phyloP scores from a whole-genome alignment of 2,888 invertebrate genomes.

The Lagria hirta region DNA sequence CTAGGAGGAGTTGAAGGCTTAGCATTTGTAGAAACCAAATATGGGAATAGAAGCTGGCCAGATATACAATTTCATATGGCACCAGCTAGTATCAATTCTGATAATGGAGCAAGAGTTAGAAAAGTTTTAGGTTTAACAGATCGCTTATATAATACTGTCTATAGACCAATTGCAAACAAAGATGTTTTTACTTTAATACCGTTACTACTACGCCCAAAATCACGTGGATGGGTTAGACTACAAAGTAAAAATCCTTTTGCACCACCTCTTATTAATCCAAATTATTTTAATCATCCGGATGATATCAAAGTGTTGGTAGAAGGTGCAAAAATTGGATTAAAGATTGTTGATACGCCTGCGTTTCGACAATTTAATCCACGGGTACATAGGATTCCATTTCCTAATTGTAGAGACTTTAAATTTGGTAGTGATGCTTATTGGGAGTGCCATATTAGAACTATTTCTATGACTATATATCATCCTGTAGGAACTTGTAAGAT shows the following conservation, averaged over 20 bases:
- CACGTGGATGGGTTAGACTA: slow-evolving; percentile 75
- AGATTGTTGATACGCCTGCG: slow-evolving; percentile 72
- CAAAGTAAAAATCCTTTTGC: slow-evolving; percentile 81
- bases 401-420: slow-evolving; percentile 72
- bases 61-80: slow-evolving; percentile 94
- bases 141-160: slow-evolving; percentile 76
- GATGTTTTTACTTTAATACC: slow-evolving; percentile 87
- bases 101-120: slow-evolving; percentile 68
- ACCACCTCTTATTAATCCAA: slow-evolving; percentile 86
- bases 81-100: slow-evolving; percentile 82
- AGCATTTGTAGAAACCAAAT: slow-evolving; percentile 83
- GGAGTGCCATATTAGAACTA: slow-evolving; percentile 83
- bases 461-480: slow-evolving; percentile 89
- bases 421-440: slow-evolving; percentile 81
- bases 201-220: slow-evolving; percentile 75
- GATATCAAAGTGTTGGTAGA: slow-evolving; percentile 82
- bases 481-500: slow-evolving; percentile 87
- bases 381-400: slow-evolving; percentile 72
- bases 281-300: slow-evolving; percentile 81
- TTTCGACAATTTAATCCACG: slow-evolving; percentile 81
- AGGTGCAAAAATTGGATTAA: slow-evolving; percentile 74
- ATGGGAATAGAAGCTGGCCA: slow-evolving; percentile 80
- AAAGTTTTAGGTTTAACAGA: slow-evolving; percentile 81
- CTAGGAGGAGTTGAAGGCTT: slow-evolving; percentile 86
- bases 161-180: slow-evolving; percentile 75